Percentiles rank a stretch among this genome's conserved stretches.
phyloP scores from a whole-genome alignment of 2,797 vertebrate species.

The Sebastes dallii region DNA sequence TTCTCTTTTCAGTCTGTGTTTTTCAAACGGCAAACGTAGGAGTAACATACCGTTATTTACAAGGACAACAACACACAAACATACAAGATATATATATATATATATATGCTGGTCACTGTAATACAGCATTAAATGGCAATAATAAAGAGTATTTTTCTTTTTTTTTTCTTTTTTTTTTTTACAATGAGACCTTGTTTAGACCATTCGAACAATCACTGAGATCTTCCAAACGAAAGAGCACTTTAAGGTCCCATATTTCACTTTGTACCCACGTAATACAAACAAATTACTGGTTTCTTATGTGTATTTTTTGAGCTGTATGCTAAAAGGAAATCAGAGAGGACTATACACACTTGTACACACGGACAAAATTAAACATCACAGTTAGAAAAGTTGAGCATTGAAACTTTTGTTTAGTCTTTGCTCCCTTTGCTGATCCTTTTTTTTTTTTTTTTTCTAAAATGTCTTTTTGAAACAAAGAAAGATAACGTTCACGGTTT shows the following conservation, averaged over 20 bases:
- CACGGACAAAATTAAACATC: slow-evolving; percentile 68
- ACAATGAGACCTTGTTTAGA: slow-evolving; percentile 56
- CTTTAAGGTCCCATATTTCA: slow-evolving; percentile 53
- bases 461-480: slow-evolving; percentile 47
- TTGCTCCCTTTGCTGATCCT: slow-evolving; percentile 29
- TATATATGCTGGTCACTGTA: slow-evolving; percentile 78
- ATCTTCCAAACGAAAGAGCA: slow-evolving; percentile 56
- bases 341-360: slow-evolving; percentile 72
- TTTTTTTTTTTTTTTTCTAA: background rate
- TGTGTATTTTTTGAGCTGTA: slow-evolving; percentile 46
- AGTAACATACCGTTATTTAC: slow-evolving; percentile 85
- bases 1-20: slow-evolving; percentile 62
- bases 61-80: slow-evolving; percentile 85
- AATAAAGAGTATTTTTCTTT: slow-evolving; percentile 55
- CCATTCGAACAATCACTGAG: slow-evolving; percentile 41
- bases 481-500: slow-evolving; percentile 29
- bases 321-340: slow-evolving; percentile 63
- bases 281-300: slow-evolving; percentile 46
- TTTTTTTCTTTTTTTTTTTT: slow-evolving; percentile 11
- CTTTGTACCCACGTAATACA: slow-evolving; percentile 57
- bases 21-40: slow-evolving; percentile 80
- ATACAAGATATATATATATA: slow-evolving; percentile 67
- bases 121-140: slow-evolving; percentile 81
- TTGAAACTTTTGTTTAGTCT: slow-evolving; percentile 34
- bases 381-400: slow-evolving; percentile 60